Percentiles rank a stretch among this genome's conserved stretches.
phyloP scores from a whole-genome alignment of 2,113 vertebrate genomes.

The Seriola aureovittata region DNA sequence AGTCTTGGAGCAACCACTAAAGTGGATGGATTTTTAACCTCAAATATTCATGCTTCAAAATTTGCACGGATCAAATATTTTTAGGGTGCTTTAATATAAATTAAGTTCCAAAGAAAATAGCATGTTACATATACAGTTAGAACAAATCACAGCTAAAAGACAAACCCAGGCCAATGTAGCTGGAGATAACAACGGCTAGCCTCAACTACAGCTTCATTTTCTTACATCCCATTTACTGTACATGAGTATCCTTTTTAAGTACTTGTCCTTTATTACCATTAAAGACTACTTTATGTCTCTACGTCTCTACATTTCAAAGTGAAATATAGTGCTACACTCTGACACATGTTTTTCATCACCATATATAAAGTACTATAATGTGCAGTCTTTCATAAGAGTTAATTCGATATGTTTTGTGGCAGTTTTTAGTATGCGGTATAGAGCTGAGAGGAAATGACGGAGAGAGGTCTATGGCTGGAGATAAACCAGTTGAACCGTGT shows the following conservation, averaged over 20 bases:
- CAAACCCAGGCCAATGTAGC: not conserved
- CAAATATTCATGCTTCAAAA: not conserved
- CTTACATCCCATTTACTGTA: not conserved
- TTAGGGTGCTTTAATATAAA: not conserved
- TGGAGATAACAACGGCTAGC: not conserved
- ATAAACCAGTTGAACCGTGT: not conserved
- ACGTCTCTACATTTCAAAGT: not conserved
- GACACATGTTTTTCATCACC: constrained; percentile 15
- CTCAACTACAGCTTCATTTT: not conserved
- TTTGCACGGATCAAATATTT: too few relatives aligned
- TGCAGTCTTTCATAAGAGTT: not conserved
- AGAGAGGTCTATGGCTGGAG: not conserved
- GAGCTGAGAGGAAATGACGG: not conserved
- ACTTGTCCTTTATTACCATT: not conserved
- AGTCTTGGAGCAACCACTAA: not conserved
- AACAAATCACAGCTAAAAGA: not conserved
- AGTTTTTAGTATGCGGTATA: not conserved
- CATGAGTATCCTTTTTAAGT: not conserved
- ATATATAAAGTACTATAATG: not conserved
- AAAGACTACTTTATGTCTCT: not conserved
- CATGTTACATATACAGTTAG: not conserved
- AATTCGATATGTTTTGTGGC: not conserved
- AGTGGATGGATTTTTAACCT: not conserved
- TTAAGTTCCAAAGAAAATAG: not conserved
- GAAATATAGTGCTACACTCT: not conserved